These are phyloP conservation scores for Notiomystis cincta DNA, from an alignment of 2,113 vertebrate genomes.

Conservation along the genomic window DNA sequence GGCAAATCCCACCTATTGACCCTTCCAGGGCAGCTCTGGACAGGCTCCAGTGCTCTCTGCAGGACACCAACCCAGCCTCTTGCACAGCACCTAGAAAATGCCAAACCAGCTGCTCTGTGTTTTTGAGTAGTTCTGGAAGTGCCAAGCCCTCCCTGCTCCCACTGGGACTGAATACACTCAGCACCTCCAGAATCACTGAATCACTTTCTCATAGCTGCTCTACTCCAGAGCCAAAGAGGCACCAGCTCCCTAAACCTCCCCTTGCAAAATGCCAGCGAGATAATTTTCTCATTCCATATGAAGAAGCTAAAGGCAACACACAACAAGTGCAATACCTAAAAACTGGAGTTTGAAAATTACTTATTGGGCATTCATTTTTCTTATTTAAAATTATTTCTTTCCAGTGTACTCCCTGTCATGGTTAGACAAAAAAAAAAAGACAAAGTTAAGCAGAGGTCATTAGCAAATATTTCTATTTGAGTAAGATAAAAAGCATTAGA, in stretches of 20 bases:
- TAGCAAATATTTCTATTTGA: neutral
- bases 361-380: neutral
- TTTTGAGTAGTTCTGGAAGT: neutral
- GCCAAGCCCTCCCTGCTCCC: neutral
- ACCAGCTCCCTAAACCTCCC: neutral
- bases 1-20: neutral
- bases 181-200: neutral
- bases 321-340: neutral
- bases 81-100: neutral
- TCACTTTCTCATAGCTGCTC: neutral
- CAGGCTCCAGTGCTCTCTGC: neutral
- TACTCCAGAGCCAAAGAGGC: neutral
- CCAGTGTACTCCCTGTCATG: neutral
- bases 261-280: neutral
- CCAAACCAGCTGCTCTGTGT: rapidly evolving
- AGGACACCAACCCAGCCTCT: neutral
- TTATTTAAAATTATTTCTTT: neutral
- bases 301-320: neutral
- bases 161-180: neutral
- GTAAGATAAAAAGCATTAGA: neutral
- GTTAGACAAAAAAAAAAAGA: neutral
- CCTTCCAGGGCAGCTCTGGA: neutral
- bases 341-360: neutral
- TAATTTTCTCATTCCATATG: neutral
- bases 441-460: neutral